A percentile compares a stretch with the other conserved stretches of the same genome.
Evolutionary conservation across 2,888 invertebrate species (phyloP).

Genomic region (Isoperla grammatica): DNA sequence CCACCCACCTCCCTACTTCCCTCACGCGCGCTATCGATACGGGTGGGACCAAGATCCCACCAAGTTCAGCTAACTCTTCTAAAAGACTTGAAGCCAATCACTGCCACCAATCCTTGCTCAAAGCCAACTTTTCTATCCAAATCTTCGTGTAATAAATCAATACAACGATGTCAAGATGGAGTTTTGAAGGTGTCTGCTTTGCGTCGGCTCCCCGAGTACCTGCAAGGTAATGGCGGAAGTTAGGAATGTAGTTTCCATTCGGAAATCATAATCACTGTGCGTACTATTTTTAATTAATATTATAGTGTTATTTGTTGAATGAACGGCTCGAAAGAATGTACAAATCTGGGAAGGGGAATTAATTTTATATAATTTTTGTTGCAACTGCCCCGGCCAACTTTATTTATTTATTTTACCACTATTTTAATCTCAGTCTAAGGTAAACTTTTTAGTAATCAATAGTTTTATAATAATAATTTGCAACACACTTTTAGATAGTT

Average conservation of each 20-base stretch:
- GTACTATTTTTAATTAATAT: neutral
- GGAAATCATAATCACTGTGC: neutral
- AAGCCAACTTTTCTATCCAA: conserved; percentile 6
- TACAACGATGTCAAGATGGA: too few species aligned
- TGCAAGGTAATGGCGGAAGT: neutral
- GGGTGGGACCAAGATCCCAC: conserved; percentile 16
- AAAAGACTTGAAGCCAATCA: conserved; percentile 1
- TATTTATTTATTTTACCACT: conserved; percentile 13
- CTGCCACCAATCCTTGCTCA: conserved; percentile 7
- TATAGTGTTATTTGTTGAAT: conserved; percentile 10
- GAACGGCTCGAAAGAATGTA: conserved; percentile 10
- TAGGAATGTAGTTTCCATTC: conserved; percentile 2
- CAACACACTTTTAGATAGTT: too few species aligned
- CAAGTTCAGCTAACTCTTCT: conserved; percentile 10
- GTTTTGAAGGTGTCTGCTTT: too few species aligned
- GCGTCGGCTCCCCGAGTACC: too few species aligned
- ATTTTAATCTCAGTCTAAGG: neutral
- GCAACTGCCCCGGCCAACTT: neutral
- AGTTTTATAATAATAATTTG: too few species aligned
- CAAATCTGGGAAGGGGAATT: conserved; percentile 9
- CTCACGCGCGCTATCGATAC: conserved; percentile 20
- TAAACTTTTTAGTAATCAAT: too few species aligned
- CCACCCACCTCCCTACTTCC: conserved; percentile 27
- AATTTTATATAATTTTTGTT: neutral
- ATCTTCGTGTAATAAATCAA: too few species aligned